A percentile compares a stretch with the other conserved stretches of the same genome.
These are phyloP conservation scores for Motacilla tschutschensis DNA, from an alignment of 2,113 vertebrate genomes.

Conservation along the genomic window DNA sequence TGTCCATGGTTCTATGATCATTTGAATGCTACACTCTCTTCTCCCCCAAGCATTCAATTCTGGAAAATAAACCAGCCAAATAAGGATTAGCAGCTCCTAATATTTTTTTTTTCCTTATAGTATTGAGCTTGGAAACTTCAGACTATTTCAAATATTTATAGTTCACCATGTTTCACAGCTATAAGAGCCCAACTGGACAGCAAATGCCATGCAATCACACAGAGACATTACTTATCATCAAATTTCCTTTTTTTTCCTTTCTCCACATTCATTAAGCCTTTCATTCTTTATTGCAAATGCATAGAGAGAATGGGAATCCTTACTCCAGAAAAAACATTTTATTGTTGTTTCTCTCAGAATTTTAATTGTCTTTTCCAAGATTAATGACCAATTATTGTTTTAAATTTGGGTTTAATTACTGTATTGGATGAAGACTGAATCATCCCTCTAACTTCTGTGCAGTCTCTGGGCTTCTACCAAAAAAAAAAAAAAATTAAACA, in stretches of 20 bases:
- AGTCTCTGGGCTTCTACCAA: background rate
- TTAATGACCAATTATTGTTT: background rate
- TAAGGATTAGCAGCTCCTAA: background rate
- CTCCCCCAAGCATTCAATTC: fast-evolving
- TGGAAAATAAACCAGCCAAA: background rate
- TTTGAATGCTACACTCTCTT: fast-evolving
- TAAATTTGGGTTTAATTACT: background rate
- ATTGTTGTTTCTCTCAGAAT: background rate
- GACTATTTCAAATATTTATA: background rate
- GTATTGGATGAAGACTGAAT: background rate
- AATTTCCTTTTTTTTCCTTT: background rate
- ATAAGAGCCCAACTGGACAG: background rate
- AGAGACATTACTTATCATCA: background rate
- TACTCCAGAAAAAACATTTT: background rate
- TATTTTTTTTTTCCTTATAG: background rate
- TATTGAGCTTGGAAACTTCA: background rate
- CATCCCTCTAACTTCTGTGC: background rate
- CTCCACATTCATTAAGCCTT: background rate
- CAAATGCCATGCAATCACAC: background rate
- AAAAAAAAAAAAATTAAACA: background rate
- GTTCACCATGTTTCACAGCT: background rate
- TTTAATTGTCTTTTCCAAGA: background rate
- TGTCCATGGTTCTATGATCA: too few species aligned
- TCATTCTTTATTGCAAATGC: background rate
- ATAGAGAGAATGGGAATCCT: background rate